Conservation (phyloP, 2,888 invertebrate genomes). For the Drosophila trichaetosa region DNA sequence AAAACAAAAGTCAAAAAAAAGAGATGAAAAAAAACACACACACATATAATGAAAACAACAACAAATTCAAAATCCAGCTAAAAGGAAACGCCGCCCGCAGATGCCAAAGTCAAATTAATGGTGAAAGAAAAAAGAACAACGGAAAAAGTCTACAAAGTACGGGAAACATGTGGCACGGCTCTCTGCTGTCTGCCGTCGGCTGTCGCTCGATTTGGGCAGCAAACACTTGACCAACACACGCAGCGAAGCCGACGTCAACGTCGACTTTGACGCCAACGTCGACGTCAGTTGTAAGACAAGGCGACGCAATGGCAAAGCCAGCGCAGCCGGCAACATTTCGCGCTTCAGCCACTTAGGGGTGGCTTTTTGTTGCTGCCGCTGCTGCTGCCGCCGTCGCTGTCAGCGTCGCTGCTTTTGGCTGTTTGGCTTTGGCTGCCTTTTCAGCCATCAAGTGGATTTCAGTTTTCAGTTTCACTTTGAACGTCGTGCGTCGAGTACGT, state of each 20-base stretch:
- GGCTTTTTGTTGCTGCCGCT: constrained; percentile 50
- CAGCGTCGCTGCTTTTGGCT: constrained; percentile 36
- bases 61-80: constrained; percentile 43
- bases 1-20: constrained; percentile 13
- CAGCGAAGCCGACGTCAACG: constrained; percentile 19
- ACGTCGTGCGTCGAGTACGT: constrained; percentile 82
- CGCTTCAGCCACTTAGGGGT: constrained; percentile 68
- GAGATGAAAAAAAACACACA: constrained; percentile 3
- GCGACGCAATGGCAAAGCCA: constrained; percentile 21
- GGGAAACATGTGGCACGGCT: constrained; percentile 65
- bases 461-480: constrained; percentile 84
- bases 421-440: constrained; percentile 50
- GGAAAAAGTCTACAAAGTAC: constrained; percentile 49
- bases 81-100: constrained; percentile 46
- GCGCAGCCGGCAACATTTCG: constrained; percentile 61
- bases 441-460: constrained; percentile 78
- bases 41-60: constrained; percentile 16
- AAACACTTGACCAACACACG: constrained; percentile 63
- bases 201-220: constrained; percentile 45
- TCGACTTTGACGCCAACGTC: constrained; percentile 16
- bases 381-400: constrained; percentile 10
- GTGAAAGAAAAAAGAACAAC: constrained; percentile 15
- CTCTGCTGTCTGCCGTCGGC: constrained; percentile 18
- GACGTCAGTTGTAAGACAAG: constrained; percentile 40
- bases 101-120: constrained; percentile 68